These are phyloP conservation scores for Drosophila bipectinata DNA, from an alignment of 1,140 invertebrate species.

Conservation along the genomic window DNA sequence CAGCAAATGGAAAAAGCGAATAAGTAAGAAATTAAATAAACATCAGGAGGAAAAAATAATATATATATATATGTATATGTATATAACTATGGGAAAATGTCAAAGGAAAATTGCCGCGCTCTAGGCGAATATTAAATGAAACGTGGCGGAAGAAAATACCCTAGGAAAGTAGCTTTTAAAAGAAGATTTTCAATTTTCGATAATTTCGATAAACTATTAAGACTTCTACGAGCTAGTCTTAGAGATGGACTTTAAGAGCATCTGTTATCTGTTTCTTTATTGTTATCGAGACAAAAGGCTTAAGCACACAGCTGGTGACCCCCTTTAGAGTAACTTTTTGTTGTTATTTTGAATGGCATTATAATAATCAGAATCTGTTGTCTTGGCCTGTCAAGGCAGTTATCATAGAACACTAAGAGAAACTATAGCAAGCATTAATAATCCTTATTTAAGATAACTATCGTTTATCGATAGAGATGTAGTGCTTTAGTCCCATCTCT, in stretches of 20 bases:
- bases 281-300: conserved; percentile 43
- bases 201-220: not conserved
- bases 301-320: conserved; percentile 15
- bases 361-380: conserved; percentile 50
- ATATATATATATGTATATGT: not conserved
- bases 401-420: conserved; percentile 21
- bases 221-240: no score
- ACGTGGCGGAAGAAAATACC: not conserved
- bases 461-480: not conserved
- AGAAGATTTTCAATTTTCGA: not conserved
- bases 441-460: not conserved
- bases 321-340: conserved; percentile 17
- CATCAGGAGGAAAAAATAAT: conserved; percentile 39
- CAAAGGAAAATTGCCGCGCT: conserved; percentile 25
- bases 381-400: conserved; percentile 17
- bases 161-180: not conserved
- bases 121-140: not conserved
- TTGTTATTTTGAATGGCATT: conserved; percentile 48
- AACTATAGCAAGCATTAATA: not conserved
- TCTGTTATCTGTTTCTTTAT: conserved; percentile 4
- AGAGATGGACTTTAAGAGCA: conserved; percentile 9
- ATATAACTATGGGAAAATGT: conserved; percentile 15
- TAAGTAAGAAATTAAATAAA: conserved; percentile 69
- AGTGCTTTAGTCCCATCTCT: no score
- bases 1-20: conserved; percentile 64